Evolutionary conservation across 2,797 vertebrate genomes (phyloP), one percentile per base, ranked within the genome.

Genomic region (Nannoperca australis): DNA sequence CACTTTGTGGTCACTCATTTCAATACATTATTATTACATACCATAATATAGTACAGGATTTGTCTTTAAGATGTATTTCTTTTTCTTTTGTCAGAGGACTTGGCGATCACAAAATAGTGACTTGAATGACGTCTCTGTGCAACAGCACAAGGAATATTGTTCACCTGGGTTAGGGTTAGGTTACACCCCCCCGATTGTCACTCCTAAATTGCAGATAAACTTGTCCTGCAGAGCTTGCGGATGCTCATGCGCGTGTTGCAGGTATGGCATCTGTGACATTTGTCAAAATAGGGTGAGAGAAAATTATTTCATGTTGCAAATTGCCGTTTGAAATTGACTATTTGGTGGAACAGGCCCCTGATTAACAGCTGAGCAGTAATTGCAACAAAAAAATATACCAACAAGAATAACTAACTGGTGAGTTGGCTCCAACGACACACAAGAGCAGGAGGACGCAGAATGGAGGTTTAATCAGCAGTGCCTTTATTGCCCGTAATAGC

Each of bases 111-210:
- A 34, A 73, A 72, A 66, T 51, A 22, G 13, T 24, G 53, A 60
- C 55, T 79, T 73, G 9, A 67, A 20, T 51, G 40, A 67, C 3
- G 34, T 68, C 30, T 40, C 40, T 6, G n/a, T n/a, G 56, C 64
- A 50, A 65, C 30, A 17, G 50, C 8, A 9, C 30, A 47, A 32
- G 34, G 45, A 70, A 22, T 22, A 61, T 24, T 12, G 9, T 59
- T 74, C 15, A 42, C 24, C n/a, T 6, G 47, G 30, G 14, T 27
- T 27, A 27, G 24, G 24, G 24, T 27, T 27, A 27, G 24, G 24
- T 27, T 27, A 27, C n/a, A 27, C 24, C 24, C 24, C 24, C 24
- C 24, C 24, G 24, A 56, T 17, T 36, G 44, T 61, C 34, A 4
- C 32, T n/a, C 42, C 20, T 36, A 6, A 36, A 76, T 50, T 67